Evolutionary conservation across 2,113 vertebrate genomes (phyloP).

Genomic region (Pluvialis apricaria): DNA sequence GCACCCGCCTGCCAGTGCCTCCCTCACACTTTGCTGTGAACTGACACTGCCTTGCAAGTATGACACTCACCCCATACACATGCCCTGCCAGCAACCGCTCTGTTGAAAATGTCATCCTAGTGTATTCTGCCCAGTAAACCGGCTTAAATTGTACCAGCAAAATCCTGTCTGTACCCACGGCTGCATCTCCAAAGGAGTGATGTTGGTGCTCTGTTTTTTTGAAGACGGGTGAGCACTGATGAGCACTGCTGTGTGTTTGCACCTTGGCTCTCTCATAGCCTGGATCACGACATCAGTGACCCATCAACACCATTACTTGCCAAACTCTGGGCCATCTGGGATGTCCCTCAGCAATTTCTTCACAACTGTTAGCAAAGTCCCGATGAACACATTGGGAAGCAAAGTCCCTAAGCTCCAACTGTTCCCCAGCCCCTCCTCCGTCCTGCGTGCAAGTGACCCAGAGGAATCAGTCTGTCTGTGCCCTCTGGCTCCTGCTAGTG

Average conservation of each 20-base stretch:
- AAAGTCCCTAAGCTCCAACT: not conserved
- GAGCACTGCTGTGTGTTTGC: not conserved
- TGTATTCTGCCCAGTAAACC: not conserved
- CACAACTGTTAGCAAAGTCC: not conserved
- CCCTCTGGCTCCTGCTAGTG: not conserved
- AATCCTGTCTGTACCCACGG: not conserved
- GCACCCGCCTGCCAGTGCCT: not conserved
- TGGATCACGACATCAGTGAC: not conserved
- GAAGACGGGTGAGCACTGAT: not conserved
- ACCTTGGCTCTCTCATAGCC: not conserved
- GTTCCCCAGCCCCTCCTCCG: not conserved
- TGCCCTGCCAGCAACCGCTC: not conserved
- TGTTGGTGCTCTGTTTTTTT: not conserved
- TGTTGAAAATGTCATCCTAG: not conserved
- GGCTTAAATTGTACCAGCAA: not conserved
- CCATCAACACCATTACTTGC: not conserved
- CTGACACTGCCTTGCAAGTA: not conserved
- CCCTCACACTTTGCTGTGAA: not conserved
- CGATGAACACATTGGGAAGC: not conserved
- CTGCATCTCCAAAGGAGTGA: not conserved
- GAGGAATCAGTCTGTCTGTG: fast-evolving
- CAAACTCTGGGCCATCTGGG: not conserved
- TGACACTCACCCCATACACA: not conserved
- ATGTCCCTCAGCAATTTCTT: not conserved
- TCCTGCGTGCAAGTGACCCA: not conserved